Evolutionary conservation across 2,888 invertebrate species (phyloP).

Genomic region (Apocheima hispidaria): DNA sequence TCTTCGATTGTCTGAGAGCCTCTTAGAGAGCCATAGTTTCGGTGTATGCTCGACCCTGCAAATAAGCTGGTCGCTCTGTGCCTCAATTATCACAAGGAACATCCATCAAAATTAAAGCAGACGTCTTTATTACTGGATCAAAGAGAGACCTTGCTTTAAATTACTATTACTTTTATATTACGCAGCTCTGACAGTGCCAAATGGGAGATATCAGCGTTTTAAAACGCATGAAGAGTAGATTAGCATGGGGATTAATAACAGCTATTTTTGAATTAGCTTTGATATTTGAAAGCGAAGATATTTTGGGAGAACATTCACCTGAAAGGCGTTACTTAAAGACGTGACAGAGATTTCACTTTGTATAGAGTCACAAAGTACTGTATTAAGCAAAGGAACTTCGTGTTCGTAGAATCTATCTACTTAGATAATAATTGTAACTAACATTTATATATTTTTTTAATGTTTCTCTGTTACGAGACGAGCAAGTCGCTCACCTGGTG

Average conservation of each 20-base stretch:
- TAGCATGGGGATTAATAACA: slow-evolving; percentile 16
- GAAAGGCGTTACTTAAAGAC: not conserved
- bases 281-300: slow-evolving; percentile 11
- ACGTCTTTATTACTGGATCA: slow-evolving; percentile 59
- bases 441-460: no score
- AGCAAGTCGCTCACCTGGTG: no score
- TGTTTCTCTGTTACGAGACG: no score
- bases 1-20: not conserved
- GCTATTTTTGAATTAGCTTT: slow-evolving; percentile 20
- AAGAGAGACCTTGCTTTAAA: slow-evolving; percentile 37
- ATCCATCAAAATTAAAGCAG: slow-evolving; percentile 65
- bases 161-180: slow-evolving; percentile 38
- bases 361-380: no score
- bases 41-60: not conserved
- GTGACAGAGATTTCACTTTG: not conserved
- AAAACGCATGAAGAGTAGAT: slow-evolving; percentile 23
- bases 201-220: slow-evolving; percentile 30
- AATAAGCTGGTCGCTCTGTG: not conserved
- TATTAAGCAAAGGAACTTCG: no score
- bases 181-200: slow-evolving; percentile 31
- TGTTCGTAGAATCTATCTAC: no score
- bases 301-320: slow-evolving; percentile 18
- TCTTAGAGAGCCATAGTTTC: not conserved
- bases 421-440: no score
- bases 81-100: slow-evolving; percentile 47